phyloP scores from a whole-genome alignment of 2,888 invertebrate genomes.

The Trachelus stipa region DNA sequence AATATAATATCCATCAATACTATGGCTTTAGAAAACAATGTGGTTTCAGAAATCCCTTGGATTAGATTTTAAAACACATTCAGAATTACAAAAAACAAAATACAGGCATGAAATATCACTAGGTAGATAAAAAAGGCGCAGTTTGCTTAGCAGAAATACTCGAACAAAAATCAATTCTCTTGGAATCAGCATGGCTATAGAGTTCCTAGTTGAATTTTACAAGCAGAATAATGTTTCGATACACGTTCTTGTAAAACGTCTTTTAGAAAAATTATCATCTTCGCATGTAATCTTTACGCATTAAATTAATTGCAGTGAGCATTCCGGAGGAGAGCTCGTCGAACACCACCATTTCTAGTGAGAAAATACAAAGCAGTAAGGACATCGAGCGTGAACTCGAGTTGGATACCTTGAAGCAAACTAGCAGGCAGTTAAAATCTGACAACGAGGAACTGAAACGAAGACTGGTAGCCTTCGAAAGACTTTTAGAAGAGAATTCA shows the following conservation, averaged over 20 bases:
- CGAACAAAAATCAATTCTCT: not conserved
- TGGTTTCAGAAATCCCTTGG: not conserved
- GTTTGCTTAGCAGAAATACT: not conserved
- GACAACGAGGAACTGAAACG: conserved; percentile 76
- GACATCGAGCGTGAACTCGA: conserved; percentile 67
- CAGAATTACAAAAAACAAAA: not conserved
- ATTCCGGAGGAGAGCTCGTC: conserved; percentile 36
- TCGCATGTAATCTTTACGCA: not conserved
- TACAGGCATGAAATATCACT: not conserved
- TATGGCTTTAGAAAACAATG: not conserved
- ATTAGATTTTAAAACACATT: not conserved
- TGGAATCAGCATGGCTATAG: not conserved
- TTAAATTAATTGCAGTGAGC: conserved; percentile 40
- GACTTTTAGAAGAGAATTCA: conserved; percentile 72
- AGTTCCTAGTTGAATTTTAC: not conserved
- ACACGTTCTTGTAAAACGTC: not conserved
- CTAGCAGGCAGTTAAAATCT: conserved; percentile 69
- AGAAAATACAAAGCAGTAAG: conserved; percentile 36
- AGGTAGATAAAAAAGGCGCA: not conserved
- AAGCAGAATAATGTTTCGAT: not conserved
- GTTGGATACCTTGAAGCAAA: conserved; percentile 67
- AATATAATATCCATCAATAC: not conserved
- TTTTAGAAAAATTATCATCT: not conserved
- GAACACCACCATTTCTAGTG: conserved; percentile 35
- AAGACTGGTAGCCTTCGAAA: conserved; percentile 71